Conservation (phyloP, 2,888 invertebrate species). For the Cylindroiulus punctatus region DNA sequence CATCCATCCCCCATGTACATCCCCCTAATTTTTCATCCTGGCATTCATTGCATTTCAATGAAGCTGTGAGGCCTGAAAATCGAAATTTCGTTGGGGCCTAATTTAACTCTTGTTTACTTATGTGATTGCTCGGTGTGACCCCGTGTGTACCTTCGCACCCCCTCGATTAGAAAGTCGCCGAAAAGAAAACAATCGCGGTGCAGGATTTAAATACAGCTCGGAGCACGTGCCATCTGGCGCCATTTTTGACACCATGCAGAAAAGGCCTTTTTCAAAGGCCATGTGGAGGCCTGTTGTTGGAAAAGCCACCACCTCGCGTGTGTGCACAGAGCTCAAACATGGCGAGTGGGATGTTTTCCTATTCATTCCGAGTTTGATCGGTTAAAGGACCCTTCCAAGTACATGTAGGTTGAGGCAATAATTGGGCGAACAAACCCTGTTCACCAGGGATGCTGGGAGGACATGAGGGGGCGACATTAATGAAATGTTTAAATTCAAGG, state of each 20-base stretch:
- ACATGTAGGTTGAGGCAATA: not conserved
- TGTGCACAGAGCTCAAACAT: not conserved
- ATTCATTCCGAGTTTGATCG: not conserved
- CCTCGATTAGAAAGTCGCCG: slow-evolving; percentile 45
- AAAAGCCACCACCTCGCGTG: not conserved
- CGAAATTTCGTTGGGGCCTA: slow-evolving; percentile 52
- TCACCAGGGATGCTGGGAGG: not conserved
- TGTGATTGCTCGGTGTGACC: slow-evolving; percentile 52
- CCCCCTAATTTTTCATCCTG: slow-evolving; percentile 20
- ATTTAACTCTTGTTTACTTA: slow-evolving; percentile 54
- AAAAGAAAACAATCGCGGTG: slow-evolving; percentile 38
- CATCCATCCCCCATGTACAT: not conserved
- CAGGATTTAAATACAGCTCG: slow-evolving; percentile 39
- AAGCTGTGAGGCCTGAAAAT: slow-evolving; percentile 39
- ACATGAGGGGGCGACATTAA: not conserved
- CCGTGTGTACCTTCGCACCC: slow-evolving; percentile 47
- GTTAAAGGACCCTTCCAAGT: not conserved
- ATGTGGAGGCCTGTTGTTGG: not conserved
- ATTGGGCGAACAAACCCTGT: not conserved
- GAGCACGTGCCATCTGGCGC: slow-evolving; percentile 35
- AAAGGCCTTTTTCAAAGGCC: slow-evolving; percentile 19
- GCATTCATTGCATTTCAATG: slow-evolving; percentile 30
- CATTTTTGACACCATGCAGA: slow-evolving; percentile 5
- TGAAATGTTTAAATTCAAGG: not conserved
- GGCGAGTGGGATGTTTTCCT: slow-evolving; percentile 15